Conservation (phyloP, 1,140 invertebrate genomes). For the Ectropis grisescens region DNA sequence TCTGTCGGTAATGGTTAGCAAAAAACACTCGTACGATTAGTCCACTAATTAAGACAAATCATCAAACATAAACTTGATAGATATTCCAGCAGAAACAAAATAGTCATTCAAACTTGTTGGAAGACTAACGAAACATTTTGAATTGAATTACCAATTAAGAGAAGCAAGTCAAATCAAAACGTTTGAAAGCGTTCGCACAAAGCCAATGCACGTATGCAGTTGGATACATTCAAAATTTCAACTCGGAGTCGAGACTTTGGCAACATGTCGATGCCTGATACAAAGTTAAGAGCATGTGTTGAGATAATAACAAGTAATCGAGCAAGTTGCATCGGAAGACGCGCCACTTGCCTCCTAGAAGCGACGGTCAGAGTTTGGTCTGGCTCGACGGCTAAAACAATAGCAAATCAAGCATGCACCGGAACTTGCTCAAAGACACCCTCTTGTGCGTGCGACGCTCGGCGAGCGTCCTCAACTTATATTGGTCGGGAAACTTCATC, state of each 20-base stretch:
- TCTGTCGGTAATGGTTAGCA: too few species aligned
- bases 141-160: slow-evolving; percentile 2
- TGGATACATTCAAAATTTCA: slow-evolving; percentile 5
- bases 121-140: too few species aligned
- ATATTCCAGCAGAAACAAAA: too few species aligned
- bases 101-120: too few species aligned
- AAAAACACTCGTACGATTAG: too few species aligned
- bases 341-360: slow-evolving; percentile 43
- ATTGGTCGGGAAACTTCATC: slow-evolving; percentile 57
- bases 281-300: slow-evolving; percentile 34
- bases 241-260: slow-evolving; percentile 13
- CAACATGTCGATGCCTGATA: slow-evolving; percentile 31
- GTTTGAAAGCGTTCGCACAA: slow-evolving; percentile 8
- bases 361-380: slow-evolving; percentile 48
- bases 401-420: slow-evolving; percentile 64
- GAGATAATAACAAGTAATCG: slow-evolving; percentile 46
- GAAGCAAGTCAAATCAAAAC: slow-evolving; percentile 3
- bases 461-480: slow-evolving; percentile 55
- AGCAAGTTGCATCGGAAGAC: slow-evolving; percentile 29
- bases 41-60: too few species aligned
- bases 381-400: slow-evolving; percentile 51
- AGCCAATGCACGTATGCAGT: slow-evolving; percentile 9
- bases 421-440: slow-evolving; percentile 60
- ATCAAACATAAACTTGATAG: too few species aligned
- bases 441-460: slow-evolving; percentile 57